A percentile compares a stretch with the other conserved stretches of the same genome.
These are phyloP conservation scores for Bambusicola thoracicus DNA, from an alignment of 2,113 vertebrate genomes.

Conservation along the genomic window DNA sequence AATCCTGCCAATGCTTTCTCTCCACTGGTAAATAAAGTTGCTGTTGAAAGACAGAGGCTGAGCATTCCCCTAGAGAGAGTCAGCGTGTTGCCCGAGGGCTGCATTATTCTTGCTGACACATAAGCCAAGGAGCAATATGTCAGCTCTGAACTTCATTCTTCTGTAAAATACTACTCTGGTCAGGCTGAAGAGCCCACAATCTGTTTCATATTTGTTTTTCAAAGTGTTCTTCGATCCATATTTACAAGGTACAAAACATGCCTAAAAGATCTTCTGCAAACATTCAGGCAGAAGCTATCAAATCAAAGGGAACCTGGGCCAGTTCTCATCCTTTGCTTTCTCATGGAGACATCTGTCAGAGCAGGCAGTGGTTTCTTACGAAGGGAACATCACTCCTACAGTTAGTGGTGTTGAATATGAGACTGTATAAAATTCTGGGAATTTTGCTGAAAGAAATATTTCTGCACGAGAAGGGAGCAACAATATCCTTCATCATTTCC, in stretches of 20 bases:
- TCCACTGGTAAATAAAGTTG: conserved; percentile 18
- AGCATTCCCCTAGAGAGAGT: not conserved
- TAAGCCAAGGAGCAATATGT: conserved; percentile 16
- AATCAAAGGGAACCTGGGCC: not conserved
- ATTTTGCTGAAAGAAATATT: not conserved
- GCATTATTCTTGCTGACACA: conserved; percentile 19
- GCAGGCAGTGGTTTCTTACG: not conserved
- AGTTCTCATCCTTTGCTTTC: not conserved
- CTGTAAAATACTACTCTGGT: conserved; percentile 41
- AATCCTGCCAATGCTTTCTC: conserved; percentile 19
- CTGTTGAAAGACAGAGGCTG: not conserved
- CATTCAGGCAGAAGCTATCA: not conserved
- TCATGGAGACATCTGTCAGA: not conserved
- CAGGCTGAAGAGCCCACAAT: conserved; percentile 19
- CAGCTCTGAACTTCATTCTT: conserved; percentile 22
- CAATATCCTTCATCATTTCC: not conserved
- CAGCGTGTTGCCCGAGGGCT: conserved; percentile 16
- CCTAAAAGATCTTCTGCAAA: not conserved
- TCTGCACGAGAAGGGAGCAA: not conserved
- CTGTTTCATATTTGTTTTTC: not conserved
- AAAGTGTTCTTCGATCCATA: not conserved
- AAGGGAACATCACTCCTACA: not conserved
- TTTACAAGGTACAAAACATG: not conserved
- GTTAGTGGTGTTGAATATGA: not conserved
- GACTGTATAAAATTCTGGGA: not conserved